Evolutionary conservation across 2,888 invertebrate genomes (phyloP).

Genomic region (Drosophila setosimentum): DNA sequence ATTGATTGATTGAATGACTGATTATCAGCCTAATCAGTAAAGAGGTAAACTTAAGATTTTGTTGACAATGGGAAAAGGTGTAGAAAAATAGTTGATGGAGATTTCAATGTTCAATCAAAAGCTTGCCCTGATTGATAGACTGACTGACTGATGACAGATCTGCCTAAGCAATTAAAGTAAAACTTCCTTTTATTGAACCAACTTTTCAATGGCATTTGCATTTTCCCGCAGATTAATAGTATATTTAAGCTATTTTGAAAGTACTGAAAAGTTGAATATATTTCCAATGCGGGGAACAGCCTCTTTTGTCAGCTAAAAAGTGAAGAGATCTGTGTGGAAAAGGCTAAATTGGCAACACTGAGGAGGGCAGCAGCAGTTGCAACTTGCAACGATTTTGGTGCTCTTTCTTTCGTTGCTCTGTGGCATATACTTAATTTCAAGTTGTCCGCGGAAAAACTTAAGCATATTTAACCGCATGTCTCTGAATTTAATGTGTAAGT

Average conservation of each 20-base stretch:
- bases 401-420: slow-evolving; percentile 22
- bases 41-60: background rate
- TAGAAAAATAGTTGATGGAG: background rate
- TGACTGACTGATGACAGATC: background rate
- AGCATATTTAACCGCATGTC: slow-evolving; percentile 80
- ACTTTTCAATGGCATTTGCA: no score
- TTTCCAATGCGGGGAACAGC: background rate
- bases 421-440: slow-evolving; percentile 80
- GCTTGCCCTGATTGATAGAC: background rate
- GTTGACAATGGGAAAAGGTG: background rate
- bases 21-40: background rate
- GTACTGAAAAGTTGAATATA: background rate
- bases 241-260: background rate
- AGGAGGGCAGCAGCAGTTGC: slow-evolving; percentile 9
- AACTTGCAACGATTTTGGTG: slow-evolving; percentile 44
- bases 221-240: background rate
- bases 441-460: slow-evolving; percentile 75
- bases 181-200: background rate
- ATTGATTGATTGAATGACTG: background rate
- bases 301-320: background rate
- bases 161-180: background rate
- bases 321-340: background rate
- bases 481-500: slow-evolving; percentile 67
- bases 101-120: background rate
- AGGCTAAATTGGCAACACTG: slow-evolving; percentile 3